These are phyloP conservation scores for Chlorospingus flavigularis DNA, from an alignment of 2,797 vertebrate genomes.

Conservation along the genomic window DNA sequence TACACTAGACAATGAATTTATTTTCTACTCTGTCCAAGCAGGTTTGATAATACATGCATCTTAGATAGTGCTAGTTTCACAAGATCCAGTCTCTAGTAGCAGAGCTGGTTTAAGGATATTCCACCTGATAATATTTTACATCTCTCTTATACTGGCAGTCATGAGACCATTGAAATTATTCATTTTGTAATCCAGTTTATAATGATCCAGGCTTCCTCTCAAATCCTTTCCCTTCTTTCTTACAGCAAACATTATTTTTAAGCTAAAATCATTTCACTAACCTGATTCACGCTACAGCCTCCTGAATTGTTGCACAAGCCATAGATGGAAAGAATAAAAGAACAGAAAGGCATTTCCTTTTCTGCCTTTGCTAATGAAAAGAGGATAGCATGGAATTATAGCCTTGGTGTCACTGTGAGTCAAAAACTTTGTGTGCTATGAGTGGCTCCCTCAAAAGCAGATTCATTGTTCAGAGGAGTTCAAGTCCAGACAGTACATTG, in stretches of 20 bases:
- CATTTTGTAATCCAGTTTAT: neutral
- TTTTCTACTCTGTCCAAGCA: neutral
- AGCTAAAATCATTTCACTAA: neutral
- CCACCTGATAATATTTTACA: neutral
- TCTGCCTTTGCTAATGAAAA: neutral
- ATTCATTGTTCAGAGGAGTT: neutral
- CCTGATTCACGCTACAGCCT: neutral
- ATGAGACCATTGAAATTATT: neutral
- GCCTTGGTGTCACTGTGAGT: neutral
- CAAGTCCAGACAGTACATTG: neutral
- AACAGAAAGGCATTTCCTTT: neutral
- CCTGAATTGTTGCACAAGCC: neutral
- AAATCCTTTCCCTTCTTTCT: neutral
- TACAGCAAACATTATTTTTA: neutral
- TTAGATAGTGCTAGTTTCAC: neutral
- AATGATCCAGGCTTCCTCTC: neutral
- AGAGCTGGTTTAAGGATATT: neutral
- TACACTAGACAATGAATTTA: neutral
- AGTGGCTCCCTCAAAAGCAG: neutral
- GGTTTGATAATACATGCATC: rapidly evolving
- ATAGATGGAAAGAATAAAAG: neutral
- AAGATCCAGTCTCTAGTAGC: neutral
- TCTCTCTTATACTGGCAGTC: neutral
- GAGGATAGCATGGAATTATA: neutral
- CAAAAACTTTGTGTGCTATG: neutral